Evolutionary conservation across 2,888 invertebrate species (phyloP).

Genomic region (Rotaria socialis): DNA sequence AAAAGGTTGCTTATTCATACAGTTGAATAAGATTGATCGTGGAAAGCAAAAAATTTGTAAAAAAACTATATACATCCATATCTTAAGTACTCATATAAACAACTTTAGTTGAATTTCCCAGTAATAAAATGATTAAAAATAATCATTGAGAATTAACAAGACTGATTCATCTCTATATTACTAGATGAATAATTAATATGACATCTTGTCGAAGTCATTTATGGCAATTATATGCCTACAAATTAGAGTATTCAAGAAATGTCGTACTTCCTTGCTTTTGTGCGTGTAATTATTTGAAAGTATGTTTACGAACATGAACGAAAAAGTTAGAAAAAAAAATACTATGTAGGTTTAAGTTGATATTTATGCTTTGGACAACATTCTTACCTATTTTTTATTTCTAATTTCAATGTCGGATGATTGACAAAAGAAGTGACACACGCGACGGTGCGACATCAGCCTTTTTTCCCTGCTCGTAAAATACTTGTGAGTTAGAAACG

Average conservation of each 20-base stretch:
- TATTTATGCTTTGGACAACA: background rate
- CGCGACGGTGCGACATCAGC: background rate
- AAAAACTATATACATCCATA: no score
- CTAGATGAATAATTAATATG: no score
- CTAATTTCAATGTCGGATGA: background rate
- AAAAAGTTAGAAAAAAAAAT: background rate
- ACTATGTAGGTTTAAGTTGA: background rate
- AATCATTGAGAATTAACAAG: no score
- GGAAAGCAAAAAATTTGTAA: no score
- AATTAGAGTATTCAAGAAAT: background rate
- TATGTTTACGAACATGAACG: background rate
- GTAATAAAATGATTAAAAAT: no score
- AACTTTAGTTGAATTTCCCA: no score
- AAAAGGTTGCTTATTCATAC: no score
- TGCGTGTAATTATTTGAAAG: no score
- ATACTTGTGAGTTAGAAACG: background rate
- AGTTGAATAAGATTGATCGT: no score
- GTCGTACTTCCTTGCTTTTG: no score
- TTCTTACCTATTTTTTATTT: conserved; percentile 13
- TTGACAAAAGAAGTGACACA: background rate
- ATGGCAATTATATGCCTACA: background rate
- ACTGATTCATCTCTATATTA: no score
- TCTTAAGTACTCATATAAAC: no score
- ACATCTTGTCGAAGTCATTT: background rate
- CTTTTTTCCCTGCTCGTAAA: background rate